Percentiles rank a stretch among this genome's conserved stretches.
Evolutionary conservation across 1,140 invertebrate species (phyloP).

Genomic region (Drosophila nigromelanica): DNA sequence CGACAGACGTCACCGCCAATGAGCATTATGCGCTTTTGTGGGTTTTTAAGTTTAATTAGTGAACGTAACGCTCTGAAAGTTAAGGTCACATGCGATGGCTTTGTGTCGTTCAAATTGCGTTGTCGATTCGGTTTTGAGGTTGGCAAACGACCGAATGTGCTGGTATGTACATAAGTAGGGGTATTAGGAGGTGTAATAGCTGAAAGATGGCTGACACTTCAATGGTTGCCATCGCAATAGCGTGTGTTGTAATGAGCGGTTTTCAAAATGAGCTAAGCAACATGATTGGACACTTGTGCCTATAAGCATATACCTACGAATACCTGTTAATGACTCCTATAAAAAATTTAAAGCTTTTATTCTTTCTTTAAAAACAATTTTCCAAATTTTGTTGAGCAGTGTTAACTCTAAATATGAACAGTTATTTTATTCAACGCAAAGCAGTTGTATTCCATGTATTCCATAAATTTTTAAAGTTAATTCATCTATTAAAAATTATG

Average conservation of each 20-base stretch:
- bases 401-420: no score
- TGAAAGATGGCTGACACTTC: slow-evolving; percentile 12
- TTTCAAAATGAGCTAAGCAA: not conserved
- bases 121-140: slow-evolving; percentile 61
- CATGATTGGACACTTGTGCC: not conserved
- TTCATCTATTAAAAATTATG: no score
- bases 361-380: no score
- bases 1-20: slow-evolving; percentile 17
- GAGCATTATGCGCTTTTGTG: slow-evolving; percentile 50
- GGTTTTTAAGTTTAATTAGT: slow-evolving; percentile 72
- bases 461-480: no score
- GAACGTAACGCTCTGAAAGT: slow-evolving; percentile 1
- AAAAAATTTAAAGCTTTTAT: no score
- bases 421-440: no score
- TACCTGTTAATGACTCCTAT: not conserved
- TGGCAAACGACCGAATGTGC: slow-evolving; percentile 21
- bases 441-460: no score
- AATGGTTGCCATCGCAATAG: slow-evolving; percentile 12
- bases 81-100: slow-evolving; percentile 23
- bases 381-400: no score
- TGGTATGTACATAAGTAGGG: not conserved
- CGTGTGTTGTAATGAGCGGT: not conserved
- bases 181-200: slow-evolving; percentile 6
- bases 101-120: slow-evolving; percentile 50
- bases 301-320: not conserved